These are phyloP conservation scores for Phaetusa simplex DNA, from an alignment of 2,113 vertebrate species.

Conservation along the genomic window DNA sequence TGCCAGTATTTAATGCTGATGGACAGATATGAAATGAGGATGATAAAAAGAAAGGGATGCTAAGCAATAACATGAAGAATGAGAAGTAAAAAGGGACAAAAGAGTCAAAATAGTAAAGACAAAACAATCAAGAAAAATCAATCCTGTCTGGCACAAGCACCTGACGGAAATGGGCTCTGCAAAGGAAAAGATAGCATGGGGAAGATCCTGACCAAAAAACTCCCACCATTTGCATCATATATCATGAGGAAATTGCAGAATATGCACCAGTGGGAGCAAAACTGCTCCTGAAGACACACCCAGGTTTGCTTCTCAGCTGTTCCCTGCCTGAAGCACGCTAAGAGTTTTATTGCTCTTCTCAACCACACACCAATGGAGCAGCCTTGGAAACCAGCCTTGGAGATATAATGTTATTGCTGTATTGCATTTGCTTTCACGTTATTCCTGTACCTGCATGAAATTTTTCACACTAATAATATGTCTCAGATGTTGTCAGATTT, in stretches of 20 bases:
- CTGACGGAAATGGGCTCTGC: background rate
- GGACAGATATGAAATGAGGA: conserved; percentile 28
- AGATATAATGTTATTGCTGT: background rate
- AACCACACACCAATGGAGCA: background rate
- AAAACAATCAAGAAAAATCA: background rate
- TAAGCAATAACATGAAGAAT: background rate
- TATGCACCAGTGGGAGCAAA: background rate
- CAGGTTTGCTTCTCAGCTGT: background rate
- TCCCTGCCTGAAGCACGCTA: background rate
- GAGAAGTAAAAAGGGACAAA: background rate
- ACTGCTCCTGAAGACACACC: background rate
- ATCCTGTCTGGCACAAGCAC: background rate
- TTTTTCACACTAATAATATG: background rate
- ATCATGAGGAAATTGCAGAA: background rate
- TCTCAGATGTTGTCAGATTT: background rate
- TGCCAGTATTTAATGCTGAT: conserved; percentile 22
- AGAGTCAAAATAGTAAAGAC: background rate
- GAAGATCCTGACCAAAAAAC: background rate
- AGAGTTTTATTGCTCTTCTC: background rate
- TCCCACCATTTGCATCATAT: background rate
- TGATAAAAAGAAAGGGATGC: background rate
- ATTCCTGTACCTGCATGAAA: background rate
- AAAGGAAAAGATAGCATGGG: background rate
- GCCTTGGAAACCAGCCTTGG: background rate
- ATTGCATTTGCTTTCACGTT: background rate